Percentiles rank a stretch among this genome's conserved stretches.
Conservation (phyloP, 2,113 vertebrate genomes). For the Ictalurus furcatus region DNA sequence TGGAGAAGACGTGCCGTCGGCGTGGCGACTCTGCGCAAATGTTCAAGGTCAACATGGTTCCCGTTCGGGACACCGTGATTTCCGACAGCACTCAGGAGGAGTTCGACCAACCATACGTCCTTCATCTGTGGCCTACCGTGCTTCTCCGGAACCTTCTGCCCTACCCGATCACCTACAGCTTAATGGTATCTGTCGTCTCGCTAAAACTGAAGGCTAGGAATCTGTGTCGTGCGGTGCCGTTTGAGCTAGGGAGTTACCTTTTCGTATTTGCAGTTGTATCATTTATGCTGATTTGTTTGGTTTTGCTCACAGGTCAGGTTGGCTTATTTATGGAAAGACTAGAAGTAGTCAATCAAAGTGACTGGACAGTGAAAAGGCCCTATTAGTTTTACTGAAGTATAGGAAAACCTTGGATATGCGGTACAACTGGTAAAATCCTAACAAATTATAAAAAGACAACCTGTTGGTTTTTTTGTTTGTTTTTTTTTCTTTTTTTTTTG, state of each 20-base stretch:
- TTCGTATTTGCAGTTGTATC: neutral
- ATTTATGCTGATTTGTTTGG: neutral
- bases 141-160: constrained; percentile 91
- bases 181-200: constrained; percentile 68
- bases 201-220: neutral
- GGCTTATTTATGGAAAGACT: no score
- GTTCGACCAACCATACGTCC: constrained; percentile 87
- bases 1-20: constrained; percentile 80
- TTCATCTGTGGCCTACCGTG: constrained; percentile 92
- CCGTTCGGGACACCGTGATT: constrained; percentile 80
- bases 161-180: constrained; percentile 82
- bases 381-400: neutral
- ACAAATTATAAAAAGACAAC: neutral
- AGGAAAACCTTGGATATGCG: neutral
- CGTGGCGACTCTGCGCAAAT: constrained; percentile 64
- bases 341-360: no score
- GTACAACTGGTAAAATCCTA: neutral
- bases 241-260: neutral
- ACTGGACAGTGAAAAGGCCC: no score
- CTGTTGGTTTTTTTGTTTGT: neutral
- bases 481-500: constrained; percentile 4
- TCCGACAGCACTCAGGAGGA: constrained; percentile 79
- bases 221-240: neutral
- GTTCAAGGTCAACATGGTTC: constrained; percentile 86
- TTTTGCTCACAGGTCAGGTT: neutral